Percentiles rank a stretch among this genome's conserved stretches.
Conservation (phyloP, 2,113 vertebrate species). For the Ammospiza nelsoni region DNA sequence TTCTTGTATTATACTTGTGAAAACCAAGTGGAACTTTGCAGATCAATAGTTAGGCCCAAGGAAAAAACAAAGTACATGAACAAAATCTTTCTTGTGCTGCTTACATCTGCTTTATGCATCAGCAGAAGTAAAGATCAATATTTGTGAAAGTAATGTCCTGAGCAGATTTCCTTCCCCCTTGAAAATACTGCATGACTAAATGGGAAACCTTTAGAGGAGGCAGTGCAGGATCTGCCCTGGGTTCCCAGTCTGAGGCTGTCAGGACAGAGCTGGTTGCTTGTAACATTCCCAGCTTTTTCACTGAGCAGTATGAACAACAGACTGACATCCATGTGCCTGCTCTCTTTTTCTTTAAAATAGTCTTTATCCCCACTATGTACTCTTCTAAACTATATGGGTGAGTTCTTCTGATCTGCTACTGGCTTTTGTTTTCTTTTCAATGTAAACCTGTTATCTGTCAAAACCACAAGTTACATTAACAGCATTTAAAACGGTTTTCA, state of each 20-base stretch:
- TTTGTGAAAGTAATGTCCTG: slow-evolving; percentile 47
- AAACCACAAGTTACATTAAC: neutral
- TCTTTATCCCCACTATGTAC: neutral
- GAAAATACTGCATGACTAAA: slow-evolving; percentile 1
- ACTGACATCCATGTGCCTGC: neutral
- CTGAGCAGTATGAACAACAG: neutral
- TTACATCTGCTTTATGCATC: slow-evolving; percentile 49
- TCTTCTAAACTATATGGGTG: neutral
- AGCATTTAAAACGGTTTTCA: neutral
- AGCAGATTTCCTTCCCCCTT: slow-evolving; percentile 34
- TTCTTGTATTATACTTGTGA: slow-evolving; percentile 17
- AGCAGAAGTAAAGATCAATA: slow-evolving; percentile 50
- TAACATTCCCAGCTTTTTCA: neutral
- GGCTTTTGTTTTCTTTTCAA: neutral
- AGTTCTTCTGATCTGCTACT: neutral
- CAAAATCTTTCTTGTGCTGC: slow-evolving; percentile 9
- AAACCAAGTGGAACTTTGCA: slow-evolving; percentile 32
- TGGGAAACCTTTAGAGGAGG: slow-evolving; percentile 8
- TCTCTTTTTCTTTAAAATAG: neutral
- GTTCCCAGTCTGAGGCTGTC: neutral
- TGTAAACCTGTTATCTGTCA: neutral
- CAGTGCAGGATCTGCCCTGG: neutral
- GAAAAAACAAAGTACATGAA: neutral
- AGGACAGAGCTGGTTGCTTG: neutral
- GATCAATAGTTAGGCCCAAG: slow-evolving; percentile 42